Evolutionary conservation across 2,888 invertebrate genomes (phyloP).

Genomic region (Cotesia congregata): DNA sequence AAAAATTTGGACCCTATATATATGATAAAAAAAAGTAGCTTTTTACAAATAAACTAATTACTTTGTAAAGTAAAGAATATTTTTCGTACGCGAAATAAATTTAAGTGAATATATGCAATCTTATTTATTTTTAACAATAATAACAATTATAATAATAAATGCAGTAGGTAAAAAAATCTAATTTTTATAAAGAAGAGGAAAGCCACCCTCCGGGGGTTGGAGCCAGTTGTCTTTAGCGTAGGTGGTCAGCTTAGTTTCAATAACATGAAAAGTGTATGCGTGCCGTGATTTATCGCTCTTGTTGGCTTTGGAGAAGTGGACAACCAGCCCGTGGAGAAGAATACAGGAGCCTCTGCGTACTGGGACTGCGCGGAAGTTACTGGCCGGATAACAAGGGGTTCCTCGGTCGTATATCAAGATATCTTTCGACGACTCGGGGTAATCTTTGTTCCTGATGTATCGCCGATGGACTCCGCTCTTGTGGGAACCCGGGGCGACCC

Average conservation of each 20-base stretch:
- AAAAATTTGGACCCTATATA: background rate
- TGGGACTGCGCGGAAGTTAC: slow-evolving; percentile 83
- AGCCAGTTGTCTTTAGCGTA: slow-evolving; percentile 92
- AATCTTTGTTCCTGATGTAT: slow-evolving; percentile 80
- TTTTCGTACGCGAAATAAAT: slow-evolving; percentile 26
- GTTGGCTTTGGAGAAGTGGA: slow-evolving; percentile 93
- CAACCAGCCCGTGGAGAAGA: slow-evolving; percentile 91
- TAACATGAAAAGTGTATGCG: slow-evolving; percentile 95
- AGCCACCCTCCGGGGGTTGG: slow-evolving; percentile 81
- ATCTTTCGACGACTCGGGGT: slow-evolving; percentile 71
- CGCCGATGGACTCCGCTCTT: slow-evolving; percentile 84
- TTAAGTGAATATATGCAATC: background rate
- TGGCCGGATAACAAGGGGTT: slow-evolving; percentile 79
- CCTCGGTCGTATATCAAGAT: slow-evolving; percentile 80
- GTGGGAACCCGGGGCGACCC: slow-evolving; percentile 93
- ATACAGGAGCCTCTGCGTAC: slow-evolving; percentile 91
- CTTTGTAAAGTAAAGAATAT: background rate
- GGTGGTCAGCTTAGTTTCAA: slow-evolving; percentile 82
- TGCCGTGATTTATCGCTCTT: slow-evolving; percentile 87
- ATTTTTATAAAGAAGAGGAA: slow-evolving; percentile 79
- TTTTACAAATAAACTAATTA: slow-evolving; percentile 15
- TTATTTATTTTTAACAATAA: slow-evolving; percentile 4
- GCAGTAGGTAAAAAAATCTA: slow-evolving; percentile 35
- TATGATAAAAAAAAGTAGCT: slow-evolving; percentile 2
- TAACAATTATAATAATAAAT: background rate